Conservation (phyloP, 2,113 vertebrate genomes). For the Solea senegalensis region DNA sequence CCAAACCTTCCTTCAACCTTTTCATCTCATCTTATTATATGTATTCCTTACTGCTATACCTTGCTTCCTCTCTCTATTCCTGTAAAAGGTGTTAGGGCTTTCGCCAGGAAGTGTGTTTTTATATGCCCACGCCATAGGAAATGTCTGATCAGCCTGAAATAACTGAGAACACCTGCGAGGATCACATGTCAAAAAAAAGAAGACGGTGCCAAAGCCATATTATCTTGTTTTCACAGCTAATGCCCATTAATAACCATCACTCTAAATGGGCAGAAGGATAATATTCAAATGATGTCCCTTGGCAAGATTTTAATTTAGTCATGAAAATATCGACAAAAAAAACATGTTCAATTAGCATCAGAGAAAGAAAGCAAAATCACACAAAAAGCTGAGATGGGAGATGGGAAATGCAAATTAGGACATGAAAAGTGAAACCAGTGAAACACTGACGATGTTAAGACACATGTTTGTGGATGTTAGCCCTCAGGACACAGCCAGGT, state of each 20-base stretch:
- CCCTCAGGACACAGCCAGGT: too few species aligned
- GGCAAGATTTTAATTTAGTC: neutral
- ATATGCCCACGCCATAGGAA: neutral
- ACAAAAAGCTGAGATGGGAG: too few species aligned
- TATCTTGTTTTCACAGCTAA: neutral
- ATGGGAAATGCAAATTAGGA: neutral
- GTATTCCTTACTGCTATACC: neutral
- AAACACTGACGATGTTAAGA: too few species aligned
- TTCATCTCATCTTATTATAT: constrained; percentile 17
- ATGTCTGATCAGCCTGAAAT: neutral
- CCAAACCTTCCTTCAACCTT: constrained; percentile 12
- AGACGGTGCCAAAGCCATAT: neutral
- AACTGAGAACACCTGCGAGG: too few species aligned
- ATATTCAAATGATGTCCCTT: neutral
- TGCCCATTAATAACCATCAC: neutral
- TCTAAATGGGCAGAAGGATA: neutral
- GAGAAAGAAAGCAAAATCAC: neutral
- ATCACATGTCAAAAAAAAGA: neutral
- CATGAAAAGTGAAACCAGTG: neutral
- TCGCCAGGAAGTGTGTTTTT: neutral
- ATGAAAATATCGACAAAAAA: neutral
- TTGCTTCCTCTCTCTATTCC: constrained; percentile 20
- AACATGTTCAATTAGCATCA: neutral
- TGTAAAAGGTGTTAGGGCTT: neutral
- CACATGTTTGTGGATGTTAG: too few species aligned